Evolutionary conservation across 1,140 invertebrate genomes (phyloP), one percentile per base, ranked within the genome.

Genomic region (Whitmania pigra): DNA sequence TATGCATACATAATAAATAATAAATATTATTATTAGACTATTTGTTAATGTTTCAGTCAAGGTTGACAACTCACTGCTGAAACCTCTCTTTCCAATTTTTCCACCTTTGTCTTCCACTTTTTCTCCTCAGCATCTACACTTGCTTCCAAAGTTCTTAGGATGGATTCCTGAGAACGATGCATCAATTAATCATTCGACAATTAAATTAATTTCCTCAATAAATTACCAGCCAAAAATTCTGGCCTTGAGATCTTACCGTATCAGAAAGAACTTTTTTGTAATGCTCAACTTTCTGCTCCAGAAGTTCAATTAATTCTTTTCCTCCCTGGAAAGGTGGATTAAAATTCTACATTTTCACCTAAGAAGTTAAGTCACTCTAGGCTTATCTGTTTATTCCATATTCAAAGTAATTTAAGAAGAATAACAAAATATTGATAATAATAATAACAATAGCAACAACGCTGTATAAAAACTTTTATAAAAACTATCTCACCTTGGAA

Each of bases 31-130:
- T n/a, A 63, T 63, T 63, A 63, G 22, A 13, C 11, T 18, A 1
- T 11, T 63, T 25, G 1, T 17, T 49, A 49, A 15, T 17, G 5
- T 7, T 49, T 13, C 43, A 49, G 13, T 49, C 15, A 49, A 11
- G 15, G 15, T 17, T 63, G 22, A 63, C 18, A 63, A 25, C 22
- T 63, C 57, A 63, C 57, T 20, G 18, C 18, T 22, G 57, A 11
- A 22, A 63, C 20, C 18, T 63, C 22, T n/a, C 57, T 31, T 63
- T 63, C 57, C 57, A 63, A 20, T 20, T 63, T 31, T 63, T 63
- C 57, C 22, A 63, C 0, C 29, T 31, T 63, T 13, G 11, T n/a
- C 20, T 63, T 63, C 57, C 57, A 63, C 15, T 63, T 63, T 0
- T 25, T 63, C 29, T 63, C 57, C 57, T 63, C 57, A 13, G 9